Percentiles rank a stretch among this genome's conserved stretches.
phyloP scores from a whole-genome alignment of 1,140 invertebrate species.

The Drosophila pallidifrons region DNA sequence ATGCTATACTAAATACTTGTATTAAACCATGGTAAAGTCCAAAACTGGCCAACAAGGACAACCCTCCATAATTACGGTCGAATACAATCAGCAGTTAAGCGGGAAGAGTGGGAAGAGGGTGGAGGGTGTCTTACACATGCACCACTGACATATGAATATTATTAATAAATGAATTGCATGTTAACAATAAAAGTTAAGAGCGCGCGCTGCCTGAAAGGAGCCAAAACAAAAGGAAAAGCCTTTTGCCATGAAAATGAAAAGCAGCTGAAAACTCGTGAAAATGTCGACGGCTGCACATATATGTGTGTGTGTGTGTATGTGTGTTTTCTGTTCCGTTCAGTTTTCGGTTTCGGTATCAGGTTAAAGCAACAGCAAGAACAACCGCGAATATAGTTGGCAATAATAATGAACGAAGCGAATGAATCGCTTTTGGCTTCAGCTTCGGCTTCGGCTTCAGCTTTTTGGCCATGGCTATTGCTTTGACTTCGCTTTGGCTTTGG shows the following conservation, averaged over 20 bases:
- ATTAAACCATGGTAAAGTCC: not conserved
- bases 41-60: slow-evolving; percentile 17
- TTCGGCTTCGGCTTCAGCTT: slow-evolving; percentile 16
- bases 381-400: slow-evolving; percentile 80
- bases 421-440: slow-evolving; percentile 65
- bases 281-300: slow-evolving; percentile 32
- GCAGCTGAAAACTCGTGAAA: slow-evolving; percentile 75
- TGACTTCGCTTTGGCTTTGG: not conserved
- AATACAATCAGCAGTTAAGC: not conserved
- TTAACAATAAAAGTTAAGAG: slow-evolving; percentile 81
- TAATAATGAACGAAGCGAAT: slow-evolving; percentile 76
- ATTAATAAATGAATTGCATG: slow-evolving; percentile 83
- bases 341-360: slow-evolving; percentile 77
- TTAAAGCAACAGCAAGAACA: slow-evolving; percentile 58
- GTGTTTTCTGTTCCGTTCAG: slow-evolving; percentile 60
- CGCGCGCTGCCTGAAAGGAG: slow-evolving; percentile 47
- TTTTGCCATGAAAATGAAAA: slow-evolving; percentile 64
- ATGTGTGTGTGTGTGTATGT: slow-evolving; percentile 1
- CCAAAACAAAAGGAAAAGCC: slow-evolving; percentile 48
- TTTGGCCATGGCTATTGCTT: slow-evolving; percentile 9
- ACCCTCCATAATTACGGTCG: slow-evolving; percentile 20
- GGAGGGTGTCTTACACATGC: slow-evolving; percentile 31
- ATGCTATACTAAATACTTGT: not conserved
- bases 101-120: too few relatives aligned
- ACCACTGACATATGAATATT: slow-evolving; percentile 76